Evolutionary conservation across 92 coral and sea anemone species (phyloP), one percentile per base, ranked within the genome.

Genomic region (Parazoanthus atlanticus): DNA sequence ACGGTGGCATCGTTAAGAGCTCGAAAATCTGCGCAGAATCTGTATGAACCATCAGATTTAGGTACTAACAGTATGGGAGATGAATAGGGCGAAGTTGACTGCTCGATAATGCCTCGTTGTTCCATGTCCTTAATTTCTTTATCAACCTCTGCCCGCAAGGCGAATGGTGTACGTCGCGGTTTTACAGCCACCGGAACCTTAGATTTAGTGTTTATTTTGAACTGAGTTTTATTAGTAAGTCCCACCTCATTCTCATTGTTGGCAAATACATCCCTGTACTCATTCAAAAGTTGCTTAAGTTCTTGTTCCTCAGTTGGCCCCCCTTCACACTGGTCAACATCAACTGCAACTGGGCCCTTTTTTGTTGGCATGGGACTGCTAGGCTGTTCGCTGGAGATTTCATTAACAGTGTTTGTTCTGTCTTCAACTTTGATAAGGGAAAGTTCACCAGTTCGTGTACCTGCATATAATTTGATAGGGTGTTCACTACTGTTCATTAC

Each of bases 211-310:
- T 92, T 82, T 61, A 92, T 92, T 71, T 73, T 54, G 79, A 92
- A 90, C 74, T 92, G 90, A 38, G 90, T 84, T 52, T 76, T 66
- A 80, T 90, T 64, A 40, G 90, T 90, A 40, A 85, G 90, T 25
- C 91, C 93, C 56, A 90, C 95, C 74, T 93, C 91, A 31, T 86
- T 10, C 72, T 87, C 95, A 64, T 84, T 88, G 89, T 92, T 90
- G 46, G 87, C 92, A 69, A 90, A 87, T 43, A 84, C 90, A 88
- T 93, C 93, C 31, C 91, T 40, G 77, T 90, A 90, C 19, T 90
- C 91, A 56, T 73, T 82, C n/a, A 90, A 85, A 52, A 91, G 81
- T 25, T 43, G 34, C 74, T 81, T 81, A 41, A 92, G 90, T 70
- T 78, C 85, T 69, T 78, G 49, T 81, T 89, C 89, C 80, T 92